Evolutionary conservation across 2,888 invertebrate species (phyloP).

Genomic region (Diaphora mendica): DNA sequence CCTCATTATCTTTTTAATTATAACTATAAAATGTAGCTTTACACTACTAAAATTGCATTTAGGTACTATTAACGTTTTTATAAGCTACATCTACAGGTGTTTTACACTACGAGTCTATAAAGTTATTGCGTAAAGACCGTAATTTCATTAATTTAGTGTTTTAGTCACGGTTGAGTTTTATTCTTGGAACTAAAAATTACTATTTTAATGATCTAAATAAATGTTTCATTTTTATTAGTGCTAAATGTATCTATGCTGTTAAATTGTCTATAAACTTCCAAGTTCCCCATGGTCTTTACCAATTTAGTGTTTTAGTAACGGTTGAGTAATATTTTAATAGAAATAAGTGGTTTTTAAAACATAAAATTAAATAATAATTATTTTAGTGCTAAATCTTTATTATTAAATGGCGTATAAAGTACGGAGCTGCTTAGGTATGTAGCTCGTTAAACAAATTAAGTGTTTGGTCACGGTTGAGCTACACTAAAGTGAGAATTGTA

Average conservation of each 20-base stretch:
- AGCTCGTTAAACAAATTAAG: slow-evolving; percentile 3
- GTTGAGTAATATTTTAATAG: slow-evolving; percentile 3
- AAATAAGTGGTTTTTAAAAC: not conserved
- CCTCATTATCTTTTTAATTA: not conserved
- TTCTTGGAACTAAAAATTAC: not conserved
- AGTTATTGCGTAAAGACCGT: not conserved
- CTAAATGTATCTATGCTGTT: not conserved
- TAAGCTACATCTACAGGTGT: not conserved
- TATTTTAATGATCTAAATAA: not conserved
- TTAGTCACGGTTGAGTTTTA: not conserved
- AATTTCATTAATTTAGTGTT: not conserved
- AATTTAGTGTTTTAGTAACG: slow-evolving; percentile 4
- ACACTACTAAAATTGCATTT: not conserved
- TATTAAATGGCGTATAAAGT: not conserved
- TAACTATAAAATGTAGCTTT: not conserved
- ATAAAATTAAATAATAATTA: not conserved
- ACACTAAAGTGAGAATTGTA: not conserved
- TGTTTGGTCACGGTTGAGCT: slow-evolving; percentile 8
- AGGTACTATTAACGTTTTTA: not conserved
- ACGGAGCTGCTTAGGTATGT: not conserved
- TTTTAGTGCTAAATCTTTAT: not conserved
- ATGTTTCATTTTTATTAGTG: not conserved
- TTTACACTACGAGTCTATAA: not conserved
- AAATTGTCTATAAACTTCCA: not conserved
- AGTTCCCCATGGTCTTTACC: not conserved